These are phyloP conservation scores for Hofmannophila pseudospretella DNA, from an alignment of 2,888 invertebrate species.

Conservation along the genomic window DNA sequence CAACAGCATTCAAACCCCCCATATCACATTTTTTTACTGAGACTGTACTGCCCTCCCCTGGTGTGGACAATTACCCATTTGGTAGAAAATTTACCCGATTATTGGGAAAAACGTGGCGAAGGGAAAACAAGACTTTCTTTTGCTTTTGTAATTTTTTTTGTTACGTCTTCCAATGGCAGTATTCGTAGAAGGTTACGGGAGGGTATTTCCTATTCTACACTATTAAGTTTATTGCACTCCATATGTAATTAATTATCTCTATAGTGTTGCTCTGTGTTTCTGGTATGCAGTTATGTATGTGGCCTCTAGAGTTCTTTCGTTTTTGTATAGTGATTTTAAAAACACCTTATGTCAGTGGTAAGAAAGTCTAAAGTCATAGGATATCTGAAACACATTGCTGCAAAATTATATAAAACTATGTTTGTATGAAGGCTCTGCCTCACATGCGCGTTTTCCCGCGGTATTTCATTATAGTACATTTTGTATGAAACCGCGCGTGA, in stretches of 20 bases:
- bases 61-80: neutral
- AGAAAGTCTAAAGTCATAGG: no score
- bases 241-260: conserved; percentile 44
- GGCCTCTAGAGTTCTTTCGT: no score
- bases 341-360: no score
- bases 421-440: conserved; percentile 40
- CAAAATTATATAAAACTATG: conserved; percentile 22
- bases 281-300: no score
- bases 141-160: conserved; percentile 8
- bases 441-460: no score
- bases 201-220: conserved; percentile 71
- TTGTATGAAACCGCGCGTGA: no score
- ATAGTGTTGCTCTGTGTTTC: conserved; percentile 42
- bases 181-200: conserved; percentile 50
- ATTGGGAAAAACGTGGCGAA: neutral
- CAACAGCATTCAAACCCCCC: conserved; percentile 13
- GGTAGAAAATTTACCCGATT: neutral
- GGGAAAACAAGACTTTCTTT: neutral
- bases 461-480: no score
- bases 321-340: no score
- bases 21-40: conserved; percentile 22
- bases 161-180: conserved; percentile 37
- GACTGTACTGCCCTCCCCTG: conserved; percentile 38
- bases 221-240: conserved; percentile 70
- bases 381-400: conserved; percentile 43